phyloP scores from a whole-genome alignment of 2,113 vertebrate species.

The Willisornis vidua region DNA sequence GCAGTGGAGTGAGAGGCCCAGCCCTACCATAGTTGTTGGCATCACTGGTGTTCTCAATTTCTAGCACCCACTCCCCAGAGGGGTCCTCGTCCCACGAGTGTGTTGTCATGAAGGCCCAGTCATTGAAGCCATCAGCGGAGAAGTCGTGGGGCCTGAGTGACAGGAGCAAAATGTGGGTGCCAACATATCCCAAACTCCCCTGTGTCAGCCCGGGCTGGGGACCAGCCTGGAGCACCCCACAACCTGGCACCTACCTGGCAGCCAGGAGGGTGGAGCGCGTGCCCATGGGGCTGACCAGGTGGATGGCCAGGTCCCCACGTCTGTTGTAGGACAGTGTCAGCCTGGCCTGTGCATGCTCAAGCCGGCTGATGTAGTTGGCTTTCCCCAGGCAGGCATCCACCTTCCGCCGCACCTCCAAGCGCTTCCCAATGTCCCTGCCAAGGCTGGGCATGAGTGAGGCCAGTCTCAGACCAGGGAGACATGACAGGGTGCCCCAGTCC shows the following conservation, averaged over 20 bases:
- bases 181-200: rapidly evolving
- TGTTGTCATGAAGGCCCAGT: constrained; percentile 99
- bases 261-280: constrained; percentile 94
- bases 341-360: constrained; percentile 91
- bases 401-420: constrained; percentile 82
- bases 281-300: constrained; percentile 91
- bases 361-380: constrained; percentile 81
- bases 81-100: constrained; percentile 97
- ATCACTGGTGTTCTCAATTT: constrained; percentile 91
- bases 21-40: constrained; percentile 90
- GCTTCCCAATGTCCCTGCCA: constrained; percentile 90
- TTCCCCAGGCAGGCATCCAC: constrained; percentile 86
- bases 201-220: background rate
- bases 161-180: too few relatives aligned
- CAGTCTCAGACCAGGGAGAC: rapidly evolving
- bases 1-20: background rate
- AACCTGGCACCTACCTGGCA: constrained; percentile 78
- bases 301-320: constrained; percentile 92
- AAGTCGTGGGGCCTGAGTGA: constrained; percentile 88
- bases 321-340: constrained; percentile 95
- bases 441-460: background rate
- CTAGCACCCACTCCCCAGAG: constrained; percentile 87
- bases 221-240: rapidly evolving
- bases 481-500: rapidly evolving
- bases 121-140: constrained; percentile 94